A percentile compares a stretch with the other conserved stretches of the same genome.
These are phyloP conservation scores for Camponotus pennsylvanicus DNA, from an alignment of 1,140 invertebrate genomes.

Conservation along the genomic window DNA sequence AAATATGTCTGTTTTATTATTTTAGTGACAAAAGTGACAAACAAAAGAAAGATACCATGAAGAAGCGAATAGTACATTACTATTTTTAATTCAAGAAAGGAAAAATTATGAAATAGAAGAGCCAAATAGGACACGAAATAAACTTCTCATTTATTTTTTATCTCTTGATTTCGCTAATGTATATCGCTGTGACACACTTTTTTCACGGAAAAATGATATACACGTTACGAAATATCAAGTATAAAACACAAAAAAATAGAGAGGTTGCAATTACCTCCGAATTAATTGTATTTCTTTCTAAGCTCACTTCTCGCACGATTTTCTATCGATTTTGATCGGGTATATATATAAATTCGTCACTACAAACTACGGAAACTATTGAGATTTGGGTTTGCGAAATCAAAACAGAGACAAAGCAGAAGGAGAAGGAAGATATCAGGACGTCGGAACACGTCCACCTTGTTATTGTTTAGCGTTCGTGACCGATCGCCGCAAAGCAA, in stretches of 20 bases:
- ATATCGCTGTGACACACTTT: neutral
- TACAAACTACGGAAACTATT: neutral
- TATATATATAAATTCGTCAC: neutral
- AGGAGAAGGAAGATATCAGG: neutral
- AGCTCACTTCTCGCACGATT: neutral
- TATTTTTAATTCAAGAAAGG: neutral
- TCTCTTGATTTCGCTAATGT: constrained; percentile 25
- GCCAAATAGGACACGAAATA: neutral
- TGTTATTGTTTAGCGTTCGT: constrained; percentile 39
- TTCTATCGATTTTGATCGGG: neutral
- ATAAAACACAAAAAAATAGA: too few relatives aligned
- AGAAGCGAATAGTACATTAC: too few relatives aligned
- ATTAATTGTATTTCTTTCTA: neutral
- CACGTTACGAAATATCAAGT: neutral
- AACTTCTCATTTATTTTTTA: constrained; percentile 21
- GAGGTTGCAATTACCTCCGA: neutral
- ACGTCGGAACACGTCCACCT: constrained; percentile 5
- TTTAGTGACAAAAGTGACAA: constrained; percentile 14
- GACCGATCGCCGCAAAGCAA: constrained; percentile 28
- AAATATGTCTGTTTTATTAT: neutral
- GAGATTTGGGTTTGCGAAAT: constrained; percentile 19
- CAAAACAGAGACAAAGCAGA: neutral
- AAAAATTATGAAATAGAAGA: neutral
- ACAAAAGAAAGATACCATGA: neutral
- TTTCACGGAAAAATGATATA: neutral